phyloP scores from a whole-genome alignment of 2,888 invertebrate species.

The Parelbella ahira region DNA sequence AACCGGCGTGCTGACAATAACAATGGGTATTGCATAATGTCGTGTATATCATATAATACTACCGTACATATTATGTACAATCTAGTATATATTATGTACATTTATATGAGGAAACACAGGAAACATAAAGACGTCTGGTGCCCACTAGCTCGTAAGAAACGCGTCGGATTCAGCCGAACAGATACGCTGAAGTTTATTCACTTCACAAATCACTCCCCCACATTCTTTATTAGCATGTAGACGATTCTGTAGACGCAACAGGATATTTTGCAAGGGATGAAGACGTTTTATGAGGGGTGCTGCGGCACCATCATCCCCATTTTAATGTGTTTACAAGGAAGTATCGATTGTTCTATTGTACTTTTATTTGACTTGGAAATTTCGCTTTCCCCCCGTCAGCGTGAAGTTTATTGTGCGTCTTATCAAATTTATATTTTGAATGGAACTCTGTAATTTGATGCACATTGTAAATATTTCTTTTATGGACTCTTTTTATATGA shows the following conservation, averaged over 20 bases:
- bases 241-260: conserved; percentile 67
- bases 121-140: conserved; percentile 8
- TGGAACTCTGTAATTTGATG: conserved; percentile 21
- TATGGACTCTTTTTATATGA: conserved; percentile 15
- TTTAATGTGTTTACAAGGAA: conserved; percentile 79
- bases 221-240: conserved; percentile 72
- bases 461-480: conserved; percentile 18
- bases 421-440: conserved; percentile 36
- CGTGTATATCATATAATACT: too few relatives aligned
- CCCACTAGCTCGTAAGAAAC: too few relatives aligned
- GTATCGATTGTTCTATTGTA: conserved; percentile 78
- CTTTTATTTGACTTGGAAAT: conserved; percentile 78
- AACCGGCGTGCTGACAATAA: too few relatives aligned
- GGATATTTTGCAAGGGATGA: conserved; percentile 69
- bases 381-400: conserved; percentile 49
- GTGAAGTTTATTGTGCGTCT: conserved; percentile 51
- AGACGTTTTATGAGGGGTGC: conserved; percentile 57
- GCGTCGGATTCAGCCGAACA: conserved; percentile 32
- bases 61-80: too few relatives aligned
- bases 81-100: too few relatives aligned
- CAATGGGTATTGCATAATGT: too few relatives aligned
- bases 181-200: conserved; percentile 38
- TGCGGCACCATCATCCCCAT: conserved; percentile 46
- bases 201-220: conserved; percentile 65
- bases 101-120: too few relatives aligned